These are phyloP conservation scores for Malurus melanocephalus DNA, from an alignment of 2,113 vertebrate genomes.

Conservation along the genomic window DNA sequence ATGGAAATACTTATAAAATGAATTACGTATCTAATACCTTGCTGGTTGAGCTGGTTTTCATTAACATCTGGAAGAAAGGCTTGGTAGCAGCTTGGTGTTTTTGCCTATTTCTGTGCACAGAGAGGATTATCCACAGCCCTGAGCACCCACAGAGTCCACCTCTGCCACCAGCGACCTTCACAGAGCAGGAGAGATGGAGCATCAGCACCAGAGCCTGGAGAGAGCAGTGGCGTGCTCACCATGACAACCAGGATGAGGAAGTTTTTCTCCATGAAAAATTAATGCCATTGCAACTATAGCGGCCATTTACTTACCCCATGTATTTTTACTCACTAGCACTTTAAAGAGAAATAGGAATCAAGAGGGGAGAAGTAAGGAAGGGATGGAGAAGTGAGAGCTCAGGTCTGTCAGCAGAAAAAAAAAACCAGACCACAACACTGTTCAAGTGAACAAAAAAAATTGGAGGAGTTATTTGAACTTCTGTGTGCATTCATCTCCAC, in stretches of 20 bases:
- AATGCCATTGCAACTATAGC: background rate
- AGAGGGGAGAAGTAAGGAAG: background rate
- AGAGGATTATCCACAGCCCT: background rate
- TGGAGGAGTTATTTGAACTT: background rate
- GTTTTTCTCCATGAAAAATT: background rate
- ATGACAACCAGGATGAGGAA: background rate
- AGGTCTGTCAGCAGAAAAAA: background rate
- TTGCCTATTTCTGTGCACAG: accelerated
- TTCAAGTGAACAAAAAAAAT: background rate
- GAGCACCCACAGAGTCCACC: accelerated
- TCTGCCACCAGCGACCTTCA: background rate
- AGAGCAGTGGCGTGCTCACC: background rate
- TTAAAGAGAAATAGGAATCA: background rate
- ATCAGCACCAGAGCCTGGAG: accelerated
- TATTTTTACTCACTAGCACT: background rate
- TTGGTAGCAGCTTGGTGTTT: background rate
- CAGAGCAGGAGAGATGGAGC: background rate
- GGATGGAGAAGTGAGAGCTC: background rate
- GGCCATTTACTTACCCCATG: background rate
- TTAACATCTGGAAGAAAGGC: background rate
- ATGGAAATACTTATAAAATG: background rate
- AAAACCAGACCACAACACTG: background rate
- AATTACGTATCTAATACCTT: background rate
- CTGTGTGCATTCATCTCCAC: background rate
- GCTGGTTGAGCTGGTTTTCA: background rate